phyloP scores from a whole-genome alignment of 2,888 invertebrate genomes.

The Eupithecia tripunctaria region DNA sequence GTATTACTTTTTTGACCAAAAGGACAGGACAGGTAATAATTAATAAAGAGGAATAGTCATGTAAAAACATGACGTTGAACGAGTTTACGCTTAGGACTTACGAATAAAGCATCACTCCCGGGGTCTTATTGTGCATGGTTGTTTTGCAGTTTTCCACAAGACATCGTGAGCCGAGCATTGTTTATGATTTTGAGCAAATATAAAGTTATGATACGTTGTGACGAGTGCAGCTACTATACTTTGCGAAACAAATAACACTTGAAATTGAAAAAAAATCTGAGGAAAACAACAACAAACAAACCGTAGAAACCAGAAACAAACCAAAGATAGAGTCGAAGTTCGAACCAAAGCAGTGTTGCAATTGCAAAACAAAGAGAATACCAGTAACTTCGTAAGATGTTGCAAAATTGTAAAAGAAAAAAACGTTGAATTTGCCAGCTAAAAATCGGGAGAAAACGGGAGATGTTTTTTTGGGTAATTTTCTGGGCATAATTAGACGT shows the following conservation, averaged over 20 bases:
- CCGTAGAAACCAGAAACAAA: too few relatives aligned
- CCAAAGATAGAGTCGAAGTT: too few relatives aligned
- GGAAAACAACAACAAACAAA: too few relatives aligned
- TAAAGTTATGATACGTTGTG: not conserved
- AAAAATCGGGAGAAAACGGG: too few relatives aligned
- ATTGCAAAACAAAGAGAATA: too few relatives aligned
- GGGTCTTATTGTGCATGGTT: slow-evolving; percentile 64
- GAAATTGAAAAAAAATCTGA: not conserved
- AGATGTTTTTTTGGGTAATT: too few relatives aligned
- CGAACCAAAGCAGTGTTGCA: too few relatives aligned
- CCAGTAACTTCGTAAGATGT: too few relatives aligned
- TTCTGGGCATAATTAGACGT: too few relatives aligned
- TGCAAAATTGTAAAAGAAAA: too few relatives aligned
- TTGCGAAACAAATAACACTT: not conserved
- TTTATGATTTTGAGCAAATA: not conserved
- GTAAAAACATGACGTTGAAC: not conserved
- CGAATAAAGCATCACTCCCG: slow-evolving; percentile 66
- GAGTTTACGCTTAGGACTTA: slow-evolving; percentile 51
- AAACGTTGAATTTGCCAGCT: too few relatives aligned
- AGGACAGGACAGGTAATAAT: not conserved
- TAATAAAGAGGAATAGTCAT: not conserved
- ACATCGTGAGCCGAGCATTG: slow-evolving; percentile 65
- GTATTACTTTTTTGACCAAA: not conserved
- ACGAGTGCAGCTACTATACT: not conserved
- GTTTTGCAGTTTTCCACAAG: slow-evolving; percentile 69